These are phyloP conservation scores for Alauda arvensis DNA, from an alignment of 2,797 vertebrate genomes.

Conservation along the genomic window DNA sequence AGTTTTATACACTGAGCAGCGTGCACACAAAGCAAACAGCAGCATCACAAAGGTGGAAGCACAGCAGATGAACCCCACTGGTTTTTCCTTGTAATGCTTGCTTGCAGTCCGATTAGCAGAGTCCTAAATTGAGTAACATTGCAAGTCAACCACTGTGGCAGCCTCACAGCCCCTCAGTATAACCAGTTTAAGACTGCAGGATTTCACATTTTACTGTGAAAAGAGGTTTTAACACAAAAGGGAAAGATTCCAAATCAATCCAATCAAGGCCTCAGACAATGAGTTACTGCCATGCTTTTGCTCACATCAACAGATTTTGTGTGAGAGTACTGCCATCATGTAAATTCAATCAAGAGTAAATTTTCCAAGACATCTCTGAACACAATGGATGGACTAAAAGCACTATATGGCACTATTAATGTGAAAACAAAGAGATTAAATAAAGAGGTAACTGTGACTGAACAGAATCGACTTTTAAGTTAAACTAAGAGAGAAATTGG, in stretches of 20 bases:
- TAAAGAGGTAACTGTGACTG: background rate
- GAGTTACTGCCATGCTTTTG: background rate
- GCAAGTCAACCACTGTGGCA: background rate
- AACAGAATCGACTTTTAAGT: background rate
- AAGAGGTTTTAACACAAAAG: background rate
- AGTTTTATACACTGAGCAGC: conserved; percentile 9
- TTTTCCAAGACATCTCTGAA: background rate
- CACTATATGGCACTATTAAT: background rate
- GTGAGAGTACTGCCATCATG: background rate
- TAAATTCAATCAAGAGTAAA: background rate
- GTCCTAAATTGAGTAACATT: background rate
- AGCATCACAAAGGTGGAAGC: background rate
- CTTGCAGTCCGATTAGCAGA: background rate
- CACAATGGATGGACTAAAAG: background rate
- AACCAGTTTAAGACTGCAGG: background rate
- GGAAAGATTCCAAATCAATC: background rate
- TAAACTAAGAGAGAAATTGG: background rate
- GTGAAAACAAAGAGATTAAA: background rate
- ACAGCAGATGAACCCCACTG: background rate
- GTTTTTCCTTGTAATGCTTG: background rate
- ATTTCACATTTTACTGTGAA: background rate
- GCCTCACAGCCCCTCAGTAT: background rate
- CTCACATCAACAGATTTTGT: background rate
- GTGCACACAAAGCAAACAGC: conserved; percentile 24
- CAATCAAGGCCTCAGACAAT: background rate